A percentile compares a stretch with the other conserved stretches of the same genome.
Evolutionary conservation across 2,888 invertebrate genomes (phyloP).

Genomic region (Ectobius pallidus): DNA sequence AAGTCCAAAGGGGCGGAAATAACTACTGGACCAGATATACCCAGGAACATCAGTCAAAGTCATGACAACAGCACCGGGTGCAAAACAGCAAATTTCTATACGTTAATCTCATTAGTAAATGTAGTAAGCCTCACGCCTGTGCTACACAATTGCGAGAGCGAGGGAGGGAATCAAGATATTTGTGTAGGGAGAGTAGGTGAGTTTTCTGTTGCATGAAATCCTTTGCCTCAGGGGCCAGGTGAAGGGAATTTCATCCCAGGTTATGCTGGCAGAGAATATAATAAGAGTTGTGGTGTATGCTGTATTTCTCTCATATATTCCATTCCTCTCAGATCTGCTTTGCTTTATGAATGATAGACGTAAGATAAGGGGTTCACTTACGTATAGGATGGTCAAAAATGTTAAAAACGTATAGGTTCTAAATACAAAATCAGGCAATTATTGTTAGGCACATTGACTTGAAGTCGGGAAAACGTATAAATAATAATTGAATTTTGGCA

Average conservation of each 20-base stretch:
- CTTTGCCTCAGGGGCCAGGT: slow-evolving; percentile 25
- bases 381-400: background rate
- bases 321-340: slow-evolving; percentile 2
- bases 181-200: background rate
- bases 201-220: slow-evolving; percentile 24
- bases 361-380: background rate
- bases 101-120: slow-evolving; percentile 27
- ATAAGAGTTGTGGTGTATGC: slow-evolving; percentile 25
- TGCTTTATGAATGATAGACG: slow-evolving; percentile 31
- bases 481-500: no score
- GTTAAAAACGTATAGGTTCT: no score
- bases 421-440: no score
- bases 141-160: slow-evolving; percentile 5
- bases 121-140: slow-evolving; percentile 14
- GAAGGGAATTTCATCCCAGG: slow-evolving; percentile 13
- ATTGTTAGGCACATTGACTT: no score
- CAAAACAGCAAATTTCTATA: slow-evolving; percentile 3
- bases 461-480: no score
- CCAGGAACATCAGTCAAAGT: background rate
- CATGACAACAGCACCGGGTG: slow-evolving; percentile 17
- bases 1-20: no score
- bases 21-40: no score
- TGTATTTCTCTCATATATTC: background rate
- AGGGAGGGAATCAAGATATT: background rate
- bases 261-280: slow-evolving; percentile 11